phyloP scores from a whole-genome alignment of 2,888 invertebrate genomes.

The Conchocele bisecta region DNA sequence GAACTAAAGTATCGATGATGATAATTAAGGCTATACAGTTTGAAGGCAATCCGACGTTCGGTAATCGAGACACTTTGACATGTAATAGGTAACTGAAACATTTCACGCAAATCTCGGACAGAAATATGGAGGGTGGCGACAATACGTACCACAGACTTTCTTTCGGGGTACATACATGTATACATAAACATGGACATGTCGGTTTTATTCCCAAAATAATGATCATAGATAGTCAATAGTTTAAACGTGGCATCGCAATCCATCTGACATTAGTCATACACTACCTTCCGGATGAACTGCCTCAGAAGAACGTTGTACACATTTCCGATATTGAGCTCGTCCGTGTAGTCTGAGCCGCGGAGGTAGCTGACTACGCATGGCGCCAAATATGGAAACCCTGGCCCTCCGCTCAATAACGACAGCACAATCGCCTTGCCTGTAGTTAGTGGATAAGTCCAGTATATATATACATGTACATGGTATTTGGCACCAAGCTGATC shows the following conservation, averaged over 20 bases:
- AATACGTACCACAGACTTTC: background rate
- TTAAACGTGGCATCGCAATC: background rate
- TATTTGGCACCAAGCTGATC: too few relatives aligned
- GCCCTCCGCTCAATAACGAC: slow-evolving; percentile 47
- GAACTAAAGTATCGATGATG: too few relatives aligned
- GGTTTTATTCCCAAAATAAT: background rate
- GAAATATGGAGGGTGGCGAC: background rate
- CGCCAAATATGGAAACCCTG: slow-evolving; percentile 60
- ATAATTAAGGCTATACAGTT: too few relatives aligned
- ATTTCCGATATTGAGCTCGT: slow-evolving; percentile 49
- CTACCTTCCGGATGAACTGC: slow-evolving; percentile 48
- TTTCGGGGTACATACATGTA: background rate
- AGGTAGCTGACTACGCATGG: slow-evolving; percentile 53
- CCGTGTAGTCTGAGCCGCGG: slow-evolving; percentile 41
- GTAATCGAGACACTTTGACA: too few relatives aligned
- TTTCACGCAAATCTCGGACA: too few relatives aligned
- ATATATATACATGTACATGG: too few relatives aligned
- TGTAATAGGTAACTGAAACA: too few relatives aligned
- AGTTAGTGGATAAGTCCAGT: too few relatives aligned
- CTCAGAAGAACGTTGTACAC: slow-evolving; percentile 44
- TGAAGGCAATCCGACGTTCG: too few relatives aligned
- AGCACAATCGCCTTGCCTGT: slow-evolving; percentile 50
- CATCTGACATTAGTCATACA: background rate
- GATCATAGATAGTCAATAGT: too few relatives aligned
- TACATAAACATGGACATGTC: background rate